Evolutionary conservation across 2,797 vertebrate species (phyloP).

Genomic region (Luscinia megarhynchos): DNA sequence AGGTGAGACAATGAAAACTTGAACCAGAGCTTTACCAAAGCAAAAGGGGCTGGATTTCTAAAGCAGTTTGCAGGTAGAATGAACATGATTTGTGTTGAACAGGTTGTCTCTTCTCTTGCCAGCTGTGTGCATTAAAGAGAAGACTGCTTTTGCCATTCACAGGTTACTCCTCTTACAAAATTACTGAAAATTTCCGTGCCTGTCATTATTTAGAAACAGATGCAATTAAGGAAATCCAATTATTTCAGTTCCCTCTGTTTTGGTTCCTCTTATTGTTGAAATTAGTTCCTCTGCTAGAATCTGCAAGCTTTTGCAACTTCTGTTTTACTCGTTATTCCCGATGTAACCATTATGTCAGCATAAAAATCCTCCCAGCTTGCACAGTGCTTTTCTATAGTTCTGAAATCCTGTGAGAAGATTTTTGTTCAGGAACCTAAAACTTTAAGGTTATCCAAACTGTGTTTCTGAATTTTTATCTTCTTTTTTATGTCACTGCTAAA

Average conservation of each 20-base stretch:
- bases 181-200: background rate
- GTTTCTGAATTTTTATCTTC: slow-evolving; percentile 13
- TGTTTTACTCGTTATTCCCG: background rate
- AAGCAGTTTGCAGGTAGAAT: background rate
- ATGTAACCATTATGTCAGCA: background rate
- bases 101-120: background rate
- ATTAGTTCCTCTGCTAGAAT: background rate
- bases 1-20: background rate
- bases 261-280: slow-evolving; percentile 3
- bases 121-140: background rate
- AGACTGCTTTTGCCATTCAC: background rate
- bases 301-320: background rate
- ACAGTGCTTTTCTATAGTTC: background rate
- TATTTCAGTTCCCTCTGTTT: slow-evolving; percentile 29
- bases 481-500: background rate
- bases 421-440: slow-evolving; percentile 1
- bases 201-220: background rate
- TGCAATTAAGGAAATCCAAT: background rate
- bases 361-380: background rate
- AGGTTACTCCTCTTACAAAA: background rate
- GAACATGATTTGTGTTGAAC: background rate
- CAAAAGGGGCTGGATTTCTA: background rate
- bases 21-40: background rate
- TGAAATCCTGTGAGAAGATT: slow-evolving; percentile 1
- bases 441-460: background rate